Percentiles rank a stretch among this genome's conserved stretches.
Conservation (phyloP, 2,113 vertebrate genomes). For the Chlamydotis undulata region DNA sequence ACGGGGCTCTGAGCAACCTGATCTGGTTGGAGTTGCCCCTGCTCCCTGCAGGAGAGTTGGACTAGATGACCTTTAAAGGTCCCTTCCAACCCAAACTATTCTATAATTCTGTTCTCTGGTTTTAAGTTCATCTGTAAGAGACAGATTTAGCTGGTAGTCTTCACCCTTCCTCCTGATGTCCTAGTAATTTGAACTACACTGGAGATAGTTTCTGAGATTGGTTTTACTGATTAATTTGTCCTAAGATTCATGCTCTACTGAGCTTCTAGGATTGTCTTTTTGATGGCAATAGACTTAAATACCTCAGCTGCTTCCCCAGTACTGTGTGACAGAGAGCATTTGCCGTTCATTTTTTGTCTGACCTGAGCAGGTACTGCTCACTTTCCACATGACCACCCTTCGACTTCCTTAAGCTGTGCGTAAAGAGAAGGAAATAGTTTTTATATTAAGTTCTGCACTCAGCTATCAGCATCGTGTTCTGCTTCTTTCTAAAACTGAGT, state of each 20-base stretch:
- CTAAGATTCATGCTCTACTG: neutral
- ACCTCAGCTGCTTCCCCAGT: neutral
- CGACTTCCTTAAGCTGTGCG: neutral
- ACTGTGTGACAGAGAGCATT: neutral
- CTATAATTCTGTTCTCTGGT: neutral
- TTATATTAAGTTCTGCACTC: neutral
- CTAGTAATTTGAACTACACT: neutral
- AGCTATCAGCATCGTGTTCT: neutral
- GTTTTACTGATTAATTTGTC: neutral
- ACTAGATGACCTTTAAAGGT: neutral
- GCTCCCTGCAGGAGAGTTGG: no score
- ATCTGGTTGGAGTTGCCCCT: no score
- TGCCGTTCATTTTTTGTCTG: neutral
- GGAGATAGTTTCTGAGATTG: neutral
- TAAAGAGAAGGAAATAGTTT: neutral
- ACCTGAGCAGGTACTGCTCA: neutral
- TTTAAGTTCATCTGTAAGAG: neutral
- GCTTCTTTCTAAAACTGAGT: neutral
- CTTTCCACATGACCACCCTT: neutral
- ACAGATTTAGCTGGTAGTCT: neutral
- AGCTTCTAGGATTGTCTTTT: neutral
- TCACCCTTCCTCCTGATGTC: neutral
- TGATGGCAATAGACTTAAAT: accelerated
- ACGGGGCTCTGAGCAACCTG: no score
- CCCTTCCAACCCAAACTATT: neutral